Base-by-base conservation (phyloP, 2,888 invertebrate species). In the Serrognathus titanus region DNA sequence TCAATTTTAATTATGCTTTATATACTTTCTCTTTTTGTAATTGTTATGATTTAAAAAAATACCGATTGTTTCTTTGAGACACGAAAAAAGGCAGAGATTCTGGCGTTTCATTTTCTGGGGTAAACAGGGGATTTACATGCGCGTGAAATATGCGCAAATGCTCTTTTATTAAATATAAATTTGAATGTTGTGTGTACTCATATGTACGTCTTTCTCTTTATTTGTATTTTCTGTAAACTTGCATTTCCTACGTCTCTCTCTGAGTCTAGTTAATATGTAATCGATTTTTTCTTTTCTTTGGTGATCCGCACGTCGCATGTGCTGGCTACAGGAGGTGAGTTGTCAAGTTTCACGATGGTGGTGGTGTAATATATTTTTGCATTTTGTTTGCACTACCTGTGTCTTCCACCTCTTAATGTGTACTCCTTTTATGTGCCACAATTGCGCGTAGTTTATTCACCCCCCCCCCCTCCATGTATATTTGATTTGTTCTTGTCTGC, bases 251-350 rank as follows among this genome's bases (percentile, higher is more conserved):
- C 73, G 73, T 70, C 71, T 48, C 47, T 31, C 24, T 31, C 24
- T 31, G 6, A 31, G 24, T 31, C 24, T 31, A 31, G 24, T 31
- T 31, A 31, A 31, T 31, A 6, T 31, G 24, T 31, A 31, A 31
- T 31, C 24, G 24, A 31, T 31, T 70, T 64, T 71, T 71, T 72
- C 71, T 71, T 70, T 69, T 72, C 61, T 70, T 71, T 73, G 73
- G 71, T 46, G 52, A 66, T 71, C 74, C 71, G 70, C 72, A 68
- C 71, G 65, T 71, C 73, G 74, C 74, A 72, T 76, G 72, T 71
- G 71, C 72, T 71, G 73, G 66, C 69, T 69, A 66, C 72, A 77
- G 77, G 77, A 77, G 77, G 77, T 77, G 75, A 77, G 77, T 77
- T 63, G 61, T 61, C 69, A 65, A 63, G 59, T 66, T 68, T 69